Percentiles rank a stretch among this genome's conserved stretches.
These are phyloP conservation scores for Drosophila pachea DNA, from an alignment of 1,140 invertebrate species.

Conservation along the genomic window DNA sequence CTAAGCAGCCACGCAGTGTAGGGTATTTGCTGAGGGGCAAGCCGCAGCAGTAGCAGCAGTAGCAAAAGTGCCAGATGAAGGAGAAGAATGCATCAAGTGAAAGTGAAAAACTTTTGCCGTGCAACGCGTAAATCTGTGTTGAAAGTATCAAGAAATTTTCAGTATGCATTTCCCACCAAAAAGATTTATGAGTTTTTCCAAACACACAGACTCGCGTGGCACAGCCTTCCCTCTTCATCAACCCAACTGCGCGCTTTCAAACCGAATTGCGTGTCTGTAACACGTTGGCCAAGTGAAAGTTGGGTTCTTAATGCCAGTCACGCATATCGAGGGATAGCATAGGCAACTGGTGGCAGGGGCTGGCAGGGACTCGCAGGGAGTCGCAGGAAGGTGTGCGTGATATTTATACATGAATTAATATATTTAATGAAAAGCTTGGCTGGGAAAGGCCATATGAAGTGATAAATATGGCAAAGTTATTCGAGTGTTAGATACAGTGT, in stretches of 20 bases:
- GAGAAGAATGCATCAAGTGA: slow-evolving; percentile 63
- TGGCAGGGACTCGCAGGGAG: not conserved
- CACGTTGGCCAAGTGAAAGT: slow-evolving; percentile 35
- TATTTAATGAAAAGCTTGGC: not conserved
- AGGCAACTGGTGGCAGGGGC: not conserved
- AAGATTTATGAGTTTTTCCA: slow-evolving; percentile 56
- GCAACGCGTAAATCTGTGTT: slow-evolving; percentile 64
- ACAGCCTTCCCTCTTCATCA: not conserved
- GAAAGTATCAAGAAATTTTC: slow-evolving; percentile 60
- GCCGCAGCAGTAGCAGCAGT: not conserved
- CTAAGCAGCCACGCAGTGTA: slow-evolving; percentile 27
- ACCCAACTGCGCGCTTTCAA: not conserved
- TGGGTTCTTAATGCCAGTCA: slow-evolving; percentile 33
- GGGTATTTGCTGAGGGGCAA: not conserved
- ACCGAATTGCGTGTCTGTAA: slow-evolving; percentile 22
- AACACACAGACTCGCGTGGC: slow-evolving; percentile 1
- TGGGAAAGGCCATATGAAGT: not conserved
- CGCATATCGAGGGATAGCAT: slow-evolving; percentile 15
- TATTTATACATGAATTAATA: not conserved
- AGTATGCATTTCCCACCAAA: slow-evolving; percentile 50
- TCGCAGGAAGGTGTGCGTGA: not conserved
- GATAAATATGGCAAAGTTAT: not conserved
- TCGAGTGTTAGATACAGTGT: too few relatives aligned
- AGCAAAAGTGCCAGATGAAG: too few relatives aligned
- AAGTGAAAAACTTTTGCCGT: slow-evolving; percentile 69